Conservation (phyloP, 1,140 invertebrate species). For the Platyura marginata region DNA sequence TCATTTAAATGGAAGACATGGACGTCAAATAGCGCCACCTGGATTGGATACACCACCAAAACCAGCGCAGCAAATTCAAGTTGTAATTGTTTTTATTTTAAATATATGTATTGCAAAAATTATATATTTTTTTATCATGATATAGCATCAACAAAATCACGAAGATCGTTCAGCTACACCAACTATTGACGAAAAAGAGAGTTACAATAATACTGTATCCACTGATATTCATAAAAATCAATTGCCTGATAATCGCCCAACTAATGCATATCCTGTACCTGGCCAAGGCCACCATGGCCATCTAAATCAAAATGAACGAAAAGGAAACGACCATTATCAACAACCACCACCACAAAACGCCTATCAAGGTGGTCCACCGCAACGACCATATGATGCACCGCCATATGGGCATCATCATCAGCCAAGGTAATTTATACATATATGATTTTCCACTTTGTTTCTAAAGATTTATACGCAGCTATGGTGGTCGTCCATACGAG, state of each 20-base stretch:
- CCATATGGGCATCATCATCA: neutral
- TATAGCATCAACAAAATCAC: conserved; percentile 5
- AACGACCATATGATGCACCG: neutral
- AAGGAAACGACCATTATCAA: neutral
- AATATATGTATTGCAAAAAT: neutral
- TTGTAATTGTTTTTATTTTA: neutral
- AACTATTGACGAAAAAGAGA: conserved; percentile 39
- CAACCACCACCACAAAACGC: neutral
- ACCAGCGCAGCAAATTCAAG: neutral
- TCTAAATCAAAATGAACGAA: no score
- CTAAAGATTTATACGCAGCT: neutral
- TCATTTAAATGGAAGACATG: conserved; percentile 3
- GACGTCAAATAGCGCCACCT: conserved; percentile 1
- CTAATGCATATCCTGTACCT: no score
- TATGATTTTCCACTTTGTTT: no score
- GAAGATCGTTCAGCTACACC: conserved; percentile 50
- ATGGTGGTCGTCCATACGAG: neutral
- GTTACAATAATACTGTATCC: neutral
- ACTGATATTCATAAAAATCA: neutral
- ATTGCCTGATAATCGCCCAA: no score
- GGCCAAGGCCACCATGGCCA: no score
- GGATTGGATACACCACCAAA: neutral
- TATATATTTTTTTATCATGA: no score
- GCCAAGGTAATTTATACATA: neutral
- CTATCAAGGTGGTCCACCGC: neutral